Evolutionary conservation across 2,797 vertebrate species (phyloP).

Genomic region (Pangasius larnaudii): DNA sequence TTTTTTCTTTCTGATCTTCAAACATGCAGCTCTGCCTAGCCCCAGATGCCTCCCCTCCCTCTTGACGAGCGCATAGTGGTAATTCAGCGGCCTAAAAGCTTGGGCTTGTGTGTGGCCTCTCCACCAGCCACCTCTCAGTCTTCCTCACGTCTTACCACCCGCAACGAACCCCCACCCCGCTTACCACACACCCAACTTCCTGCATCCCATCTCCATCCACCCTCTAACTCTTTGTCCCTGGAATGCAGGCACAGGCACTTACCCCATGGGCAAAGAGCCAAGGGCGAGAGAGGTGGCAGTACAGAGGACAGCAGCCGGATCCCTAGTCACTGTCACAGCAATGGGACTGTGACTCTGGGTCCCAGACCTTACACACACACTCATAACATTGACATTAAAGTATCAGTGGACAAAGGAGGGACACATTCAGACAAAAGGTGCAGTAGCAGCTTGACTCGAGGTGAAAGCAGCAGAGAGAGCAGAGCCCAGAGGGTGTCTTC

Average conservation of each 20-base stretch:
- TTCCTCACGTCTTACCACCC: constrained; percentile 67
- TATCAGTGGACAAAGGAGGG: constrained; percentile 74
- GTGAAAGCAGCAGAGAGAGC: constrained; percentile 65
- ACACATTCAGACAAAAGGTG: constrained; percentile 56
- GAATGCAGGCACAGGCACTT: constrained; percentile 77
- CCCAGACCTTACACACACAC: constrained; percentile 77
- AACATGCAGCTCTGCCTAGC: constrained; percentile 71
- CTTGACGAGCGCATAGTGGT: constrained; percentile 83
- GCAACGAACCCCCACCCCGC: constrained; percentile 67
- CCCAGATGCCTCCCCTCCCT: constrained; percentile 82
- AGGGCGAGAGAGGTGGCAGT: constrained; percentile 63
- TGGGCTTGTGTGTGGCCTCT: constrained; percentile 76
- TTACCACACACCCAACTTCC: constrained; percentile 64
- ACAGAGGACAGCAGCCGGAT: constrained; percentile 62
- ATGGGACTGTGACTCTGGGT: constrained; percentile 77
- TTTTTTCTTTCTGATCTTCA: constrained; percentile 46
- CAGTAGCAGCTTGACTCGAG: constrained; percentile 71
- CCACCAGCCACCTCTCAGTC: constrained; percentile 72
- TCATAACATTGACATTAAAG: constrained; percentile 79
- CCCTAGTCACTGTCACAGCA: constrained; percentile 74
- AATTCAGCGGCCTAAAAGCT: constrained; percentile 81
- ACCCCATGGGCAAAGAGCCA: constrained; percentile 69
- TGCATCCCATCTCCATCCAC: constrained; percentile 68
- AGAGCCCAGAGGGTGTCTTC: constrained; percentile 70
- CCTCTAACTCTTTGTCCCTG: constrained; percentile 64